Conservation (phyloP, 37 sponge, comb jelly and placozoan genomes). For the Bolinopsis microptera region DNA sequence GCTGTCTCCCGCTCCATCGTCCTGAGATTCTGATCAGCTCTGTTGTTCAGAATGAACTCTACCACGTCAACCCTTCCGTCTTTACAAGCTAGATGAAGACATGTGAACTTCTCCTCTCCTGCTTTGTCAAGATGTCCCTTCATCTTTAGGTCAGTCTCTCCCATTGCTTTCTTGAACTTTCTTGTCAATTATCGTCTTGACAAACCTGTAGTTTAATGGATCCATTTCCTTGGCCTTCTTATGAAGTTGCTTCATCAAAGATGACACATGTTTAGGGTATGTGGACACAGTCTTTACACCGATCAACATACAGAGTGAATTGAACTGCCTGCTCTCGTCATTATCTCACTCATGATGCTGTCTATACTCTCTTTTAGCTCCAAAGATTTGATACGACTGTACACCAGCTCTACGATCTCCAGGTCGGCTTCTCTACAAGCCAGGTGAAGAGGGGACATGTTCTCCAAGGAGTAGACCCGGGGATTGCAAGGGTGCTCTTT, state of each 20-base stretch:
- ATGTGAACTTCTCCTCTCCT: slow-evolving; percentile 39
- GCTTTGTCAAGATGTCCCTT: slow-evolving; percentile 7
- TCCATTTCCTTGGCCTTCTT: background rate
- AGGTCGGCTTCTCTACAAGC: slow-evolving; percentile 36
- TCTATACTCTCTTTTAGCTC: slow-evolving; percentile 39
- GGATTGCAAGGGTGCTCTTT: slow-evolving; percentile 2
- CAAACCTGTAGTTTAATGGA: background rate
- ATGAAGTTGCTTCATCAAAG: background rate
- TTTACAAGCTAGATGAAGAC: slow-evolving; percentile 50
- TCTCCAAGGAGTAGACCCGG: background rate
- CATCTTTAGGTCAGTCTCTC: slow-evolving; percentile 22
- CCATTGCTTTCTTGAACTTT: slow-evolving; percentile 55
- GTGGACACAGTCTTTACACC: background rate
- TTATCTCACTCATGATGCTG: background rate
- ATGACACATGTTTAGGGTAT: background rate
- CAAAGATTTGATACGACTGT: background rate
- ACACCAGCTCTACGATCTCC: slow-evolving; percentile 42
- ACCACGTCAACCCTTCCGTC: slow-evolving; percentile 41
- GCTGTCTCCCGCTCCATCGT: slow-evolving; percentile 16
- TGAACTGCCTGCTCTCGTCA: background rate
- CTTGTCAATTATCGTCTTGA: slow-evolving; percentile 22
- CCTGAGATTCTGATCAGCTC: background rate
- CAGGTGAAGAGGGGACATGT: slow-evolving; percentile 54
- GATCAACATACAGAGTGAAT: background rate
- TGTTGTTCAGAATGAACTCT: background rate